These are phyloP conservation scores for Xenotilapia caudafasciata DNA, from an alignment of 2,113 vertebrate genomes.

Conservation along the genomic window DNA sequence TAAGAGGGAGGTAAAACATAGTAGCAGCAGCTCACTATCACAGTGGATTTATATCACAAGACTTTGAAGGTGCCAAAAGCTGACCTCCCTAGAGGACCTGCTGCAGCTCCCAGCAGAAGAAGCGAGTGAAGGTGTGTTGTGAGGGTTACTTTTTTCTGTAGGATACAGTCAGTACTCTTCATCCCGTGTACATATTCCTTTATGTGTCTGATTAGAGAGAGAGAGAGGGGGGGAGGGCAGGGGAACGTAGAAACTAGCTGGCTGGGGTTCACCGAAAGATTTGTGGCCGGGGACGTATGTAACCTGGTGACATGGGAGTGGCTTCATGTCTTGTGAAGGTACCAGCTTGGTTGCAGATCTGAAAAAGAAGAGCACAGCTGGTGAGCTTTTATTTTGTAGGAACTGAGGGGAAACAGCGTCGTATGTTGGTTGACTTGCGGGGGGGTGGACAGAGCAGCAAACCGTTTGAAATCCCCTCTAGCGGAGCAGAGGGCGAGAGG, in stretches of 20 bases:
- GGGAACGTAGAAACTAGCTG: background rate
- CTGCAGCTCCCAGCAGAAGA: background rate
- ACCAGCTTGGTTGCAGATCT: background rate
- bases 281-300: background rate
- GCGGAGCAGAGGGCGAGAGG: background rate
- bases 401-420: background rate
- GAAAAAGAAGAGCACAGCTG: background rate
- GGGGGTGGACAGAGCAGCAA: background rate
- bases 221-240: accelerated
- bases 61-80: background rate
- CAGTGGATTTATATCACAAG: background rate
- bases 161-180: background rate
- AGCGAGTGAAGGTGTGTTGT: background rate
- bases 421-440: background rate
- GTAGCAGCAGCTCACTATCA: background rate
- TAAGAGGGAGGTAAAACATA: background rate
- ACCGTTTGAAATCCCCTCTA: conserved; percentile 15
- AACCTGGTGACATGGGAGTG: background rate
- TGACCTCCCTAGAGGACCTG: background rate
- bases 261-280: background rate
- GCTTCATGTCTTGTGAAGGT: background rate
- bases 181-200: background rate
- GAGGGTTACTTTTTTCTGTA: background rate
- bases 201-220: background rate
- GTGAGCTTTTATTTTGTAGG: conserved; percentile 27